A percentile compares a stretch with the other conserved stretches of the same genome.
Conservation (phyloP, 1,140 invertebrate species). For the Condylostylus longicornis region DNA sequence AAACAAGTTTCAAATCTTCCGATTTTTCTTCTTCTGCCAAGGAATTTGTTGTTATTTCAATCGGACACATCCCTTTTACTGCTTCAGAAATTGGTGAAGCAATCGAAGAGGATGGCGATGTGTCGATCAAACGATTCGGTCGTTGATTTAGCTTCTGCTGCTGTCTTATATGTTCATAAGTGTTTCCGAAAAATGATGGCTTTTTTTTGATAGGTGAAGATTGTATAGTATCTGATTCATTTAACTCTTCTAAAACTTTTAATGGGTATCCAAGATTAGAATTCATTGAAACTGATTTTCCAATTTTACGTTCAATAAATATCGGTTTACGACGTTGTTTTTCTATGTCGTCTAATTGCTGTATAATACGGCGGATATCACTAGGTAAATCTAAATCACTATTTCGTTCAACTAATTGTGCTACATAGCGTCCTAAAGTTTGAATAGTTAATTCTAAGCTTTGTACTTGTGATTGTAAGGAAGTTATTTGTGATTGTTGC, state of each 20-base stretch:
- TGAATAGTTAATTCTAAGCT: constrained; percentile 45
- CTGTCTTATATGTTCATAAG: constrained; percentile 22
- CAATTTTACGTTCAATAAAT: constrained; percentile 30
- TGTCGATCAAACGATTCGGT: constrained; percentile 25
- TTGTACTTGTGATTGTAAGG: constrained; percentile 46
- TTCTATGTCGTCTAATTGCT: constrained; percentile 37
- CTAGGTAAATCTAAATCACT: constrained; percentile 46
- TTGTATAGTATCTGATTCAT: constrained; percentile 34
- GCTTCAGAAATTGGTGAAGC: constrained; percentile 14
- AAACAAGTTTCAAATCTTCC: constrained; percentile 32
- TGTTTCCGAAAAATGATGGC: constrained; percentile 31
- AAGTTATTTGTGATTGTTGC: constrained; percentile 41
- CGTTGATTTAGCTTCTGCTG: constrained; percentile 14
- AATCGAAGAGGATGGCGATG: constrained; percentile 13
- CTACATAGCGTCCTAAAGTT: constrained; percentile 44
- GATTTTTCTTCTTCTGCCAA: constrained; percentile 22
- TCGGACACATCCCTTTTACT: constrained; percentile 24
- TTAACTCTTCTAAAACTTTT: constrained; percentile 39
- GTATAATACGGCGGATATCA: constrained; percentile 47
- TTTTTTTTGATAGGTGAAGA: constrained; percentile 33
- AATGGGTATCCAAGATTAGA: constrained; percentile 34
- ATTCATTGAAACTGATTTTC: constrained; percentile 29
- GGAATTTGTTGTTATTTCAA: constrained; percentile 25
- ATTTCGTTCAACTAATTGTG: constrained; percentile 39
- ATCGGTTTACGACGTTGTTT: constrained; percentile 26